phyloP scores from a whole-genome alignment of 2,797 vertebrate species.

The Spinibarbus caldwelli region DNA sequence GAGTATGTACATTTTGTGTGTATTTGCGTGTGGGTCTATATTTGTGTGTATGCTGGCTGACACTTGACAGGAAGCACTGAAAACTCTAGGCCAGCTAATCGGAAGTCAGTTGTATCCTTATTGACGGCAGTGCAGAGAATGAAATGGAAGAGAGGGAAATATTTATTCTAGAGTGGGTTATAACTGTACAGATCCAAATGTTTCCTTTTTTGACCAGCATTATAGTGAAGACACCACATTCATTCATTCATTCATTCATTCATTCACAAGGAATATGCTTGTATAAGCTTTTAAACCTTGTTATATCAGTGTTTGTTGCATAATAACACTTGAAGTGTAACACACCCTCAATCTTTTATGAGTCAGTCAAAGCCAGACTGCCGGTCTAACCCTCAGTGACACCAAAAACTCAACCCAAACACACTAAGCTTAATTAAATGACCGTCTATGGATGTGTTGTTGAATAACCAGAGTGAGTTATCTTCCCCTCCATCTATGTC shows the following conservation, averaged over 20 bases:
- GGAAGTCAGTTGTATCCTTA: conserved; percentile 55
- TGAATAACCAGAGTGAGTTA: neutral
- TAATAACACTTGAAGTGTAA: no score
- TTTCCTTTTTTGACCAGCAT: neutral
- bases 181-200: neutral
- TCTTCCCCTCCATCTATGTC: neutral
- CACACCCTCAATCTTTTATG: neutral
- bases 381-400: neutral
- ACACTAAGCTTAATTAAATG: conserved; percentile 19
- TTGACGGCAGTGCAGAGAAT: conserved; percentile 38
- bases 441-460: neutral
- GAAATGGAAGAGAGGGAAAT: conserved; percentile 42
- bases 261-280: neutral
- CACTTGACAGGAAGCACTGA: conserved; percentile 34
- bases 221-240: neutral
- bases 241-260: no score
- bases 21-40: neutral
- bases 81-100: conserved; percentile 48
- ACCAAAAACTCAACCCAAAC: conserved; percentile 10
- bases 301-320: no score
- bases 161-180: conserved; percentile 37
- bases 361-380: no score
- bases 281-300: neutral
- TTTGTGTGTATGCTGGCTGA: conserved; percentile 15
- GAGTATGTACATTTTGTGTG: neutral